phyloP scores from a whole-genome alignment of 2,113 vertebrate species.

The Melospiza melodia region DNA sequence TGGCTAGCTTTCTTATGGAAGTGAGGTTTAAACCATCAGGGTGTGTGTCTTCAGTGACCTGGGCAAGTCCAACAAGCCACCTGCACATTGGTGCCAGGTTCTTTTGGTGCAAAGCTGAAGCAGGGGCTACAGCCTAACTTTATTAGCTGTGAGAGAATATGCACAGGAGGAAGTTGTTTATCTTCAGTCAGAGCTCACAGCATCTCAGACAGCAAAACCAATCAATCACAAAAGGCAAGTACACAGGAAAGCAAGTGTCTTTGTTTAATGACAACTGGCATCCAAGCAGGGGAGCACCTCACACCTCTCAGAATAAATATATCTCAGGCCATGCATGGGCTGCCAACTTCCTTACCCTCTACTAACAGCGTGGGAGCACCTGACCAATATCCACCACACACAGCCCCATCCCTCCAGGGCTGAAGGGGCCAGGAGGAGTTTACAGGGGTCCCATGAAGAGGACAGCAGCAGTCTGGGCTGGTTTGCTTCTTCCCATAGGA shows the following conservation, averaged over 20 bases:
- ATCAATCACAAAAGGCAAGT: neutral
- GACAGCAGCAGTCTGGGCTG: neutral
- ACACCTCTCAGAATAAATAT: neutral
- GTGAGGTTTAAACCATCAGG: neutral
- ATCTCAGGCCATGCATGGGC: neutral
- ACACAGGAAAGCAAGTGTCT: neutral
- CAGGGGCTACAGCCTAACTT: neutral
- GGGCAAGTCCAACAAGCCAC: neutral
- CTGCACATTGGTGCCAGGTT: neutral
- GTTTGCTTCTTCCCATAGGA: neutral
- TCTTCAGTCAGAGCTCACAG: neutral
- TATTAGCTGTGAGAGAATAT: neutral
- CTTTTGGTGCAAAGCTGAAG: neutral
- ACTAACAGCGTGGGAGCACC: neutral
- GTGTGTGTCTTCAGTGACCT: neutral
- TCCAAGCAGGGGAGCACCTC: neutral
- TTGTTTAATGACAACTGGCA: neutral
- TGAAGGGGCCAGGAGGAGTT: neutral
- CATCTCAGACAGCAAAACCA: neutral
- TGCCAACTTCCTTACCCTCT: neutral
- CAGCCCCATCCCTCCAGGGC: neutral
- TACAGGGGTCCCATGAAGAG: neutral
- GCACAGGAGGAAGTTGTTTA: neutral
- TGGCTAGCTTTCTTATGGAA: neutral
- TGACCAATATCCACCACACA: neutral